Base-by-base conservation (phyloP, 2,888 invertebrate species). In the Catocala sponsa region DNA sequence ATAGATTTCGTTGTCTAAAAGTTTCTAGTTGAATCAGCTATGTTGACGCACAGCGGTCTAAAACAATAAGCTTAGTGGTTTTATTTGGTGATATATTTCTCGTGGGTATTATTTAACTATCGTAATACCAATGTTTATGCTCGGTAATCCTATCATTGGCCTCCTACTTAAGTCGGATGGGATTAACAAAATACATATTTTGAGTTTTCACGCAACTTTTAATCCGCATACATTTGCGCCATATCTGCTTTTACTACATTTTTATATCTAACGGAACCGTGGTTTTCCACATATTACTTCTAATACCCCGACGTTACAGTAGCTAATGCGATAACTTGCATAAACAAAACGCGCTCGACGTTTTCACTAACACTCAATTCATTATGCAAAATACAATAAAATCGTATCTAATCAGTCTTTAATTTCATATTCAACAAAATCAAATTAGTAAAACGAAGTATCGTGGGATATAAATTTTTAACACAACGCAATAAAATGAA, bases 361-460 rank as follows among this genome's bases (percentile, higher is more conserved):
- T 74, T 78, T 75, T 79, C 78, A 79, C 76, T 72, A 50, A 60
- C 46, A 61, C 72, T 72, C 70, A 61, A 82, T 72, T 78, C 69
- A 83, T 82, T 84, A 82, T 81, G 80, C 73, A 81, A 82, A 83
- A 84, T 80, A 84, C 82, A 84, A 85, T 84, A 87, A 85, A 86
- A 88, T 85, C 80, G 79, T 83, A 80, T 80, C 83, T 88, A 85
- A 89, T 88, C 84, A 85, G 80, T 84, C 78, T 84, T 85, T 87
- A 84, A 87, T 88, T 88, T 89, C 86, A 86, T 86, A 88, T 86
- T 83, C 85, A 81, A 89, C 85, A 80, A 90, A 89, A 90, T 89
- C 87, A 85, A 90, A 90, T 89, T 87, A 90, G 87, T 82, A 83
- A 87, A 79, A 85, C 80, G 84, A 82, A 80, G 84, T 86, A 84